Base-by-base conservation (phyloP, 2,113 vertebrate genomes). In the Charina bottae region DNA sequence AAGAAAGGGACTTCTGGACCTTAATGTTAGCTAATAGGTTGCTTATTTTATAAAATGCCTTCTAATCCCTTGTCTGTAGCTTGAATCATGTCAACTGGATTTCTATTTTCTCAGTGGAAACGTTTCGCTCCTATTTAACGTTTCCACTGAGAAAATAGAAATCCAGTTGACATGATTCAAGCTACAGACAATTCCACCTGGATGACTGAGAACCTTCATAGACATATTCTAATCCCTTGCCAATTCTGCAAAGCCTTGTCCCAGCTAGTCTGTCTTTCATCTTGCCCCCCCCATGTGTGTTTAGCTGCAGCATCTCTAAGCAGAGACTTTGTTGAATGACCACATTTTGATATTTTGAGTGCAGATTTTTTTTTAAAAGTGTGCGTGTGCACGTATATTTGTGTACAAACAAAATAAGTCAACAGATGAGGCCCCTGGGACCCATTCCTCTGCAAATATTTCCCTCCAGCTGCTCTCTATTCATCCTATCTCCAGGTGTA, bases 321-420 rank as follows among this genome's bases (percentile, higher is more conserved):
- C 91, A 94, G 93, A 94, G 92, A 96, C 91, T 93, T 93, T 93
- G 96, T 95, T 93, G 92, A 94, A 94, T 96, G 94, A 94, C 94
- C 95, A 93, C 95, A 89, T 96, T 96, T 90, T 95, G 95, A 95
- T 96, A 95, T 96, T 96, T 96, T 94, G 95, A 96, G 88, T 84
- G 93, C 94, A 96, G 96, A 24, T 58, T 58, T 83, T 83, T 78
- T 83, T 83, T 58, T 7, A 83, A 96, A 97, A 96, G 96, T 95
- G 96, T 96, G 49, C 5, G 49, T 49, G 49, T 49, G 4, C 6
- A 7, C 5, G 6, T 49, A 49, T 93, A 90, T 96, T 96, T 94
- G 94, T 96, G 94, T 96, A 96, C 96, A 96, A 97, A 96, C 96
- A 96, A 97, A 97, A 95, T 95, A 97, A 96, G 96, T 97, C 96